Evolutionary conservation across 2,888 invertebrate species (phyloP), one percentile per base, ranked within the genome.

Genomic region (Odontocolon sp.): DNA sequence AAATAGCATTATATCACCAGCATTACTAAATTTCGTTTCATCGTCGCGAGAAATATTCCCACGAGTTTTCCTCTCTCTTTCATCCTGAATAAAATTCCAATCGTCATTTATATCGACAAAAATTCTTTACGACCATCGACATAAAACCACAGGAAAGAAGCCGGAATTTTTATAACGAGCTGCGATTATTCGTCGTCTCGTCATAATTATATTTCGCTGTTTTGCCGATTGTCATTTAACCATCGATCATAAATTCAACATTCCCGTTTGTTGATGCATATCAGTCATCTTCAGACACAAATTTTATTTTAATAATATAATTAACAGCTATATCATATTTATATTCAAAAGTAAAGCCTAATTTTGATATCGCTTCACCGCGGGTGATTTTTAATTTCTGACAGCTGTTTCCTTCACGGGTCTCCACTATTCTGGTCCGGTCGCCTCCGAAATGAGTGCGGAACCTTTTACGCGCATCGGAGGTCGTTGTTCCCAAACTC

Each of bases 401-500:
- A 40, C 54, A 42, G 28, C 42, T 54, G 31, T 9, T 5, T 1
- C 4, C 9, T 11, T 8, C 14, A 50, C 50, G 50, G 50, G 47
- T 50, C 23, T 38, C 23, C 8, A 14, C 42, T 28, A 11, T 26
- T 16, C 16, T 16, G 16, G 31, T 21, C 8, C n/a, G 4, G 23
- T 47, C 33, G 33, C 23, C 57, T 40, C 18, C 28, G 59, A 18
- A 57, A 40, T 40, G 28, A 40, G 28, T 18, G 59, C 59, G 28
- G 42, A 59, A 59, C 18, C 31, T 59, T 59, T 47, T 21, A 47
- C 11, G 47, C 21, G n/a, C 21, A 8, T 2, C 33, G 14, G 74
- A 76, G 64, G 38, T 72, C 73, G 69, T 26, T 57, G 52, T 77
- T 77, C 59, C 67, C 45, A 69, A 52, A 67, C 54, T 16, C 57